Conservation (phyloP, 2,888 invertebrate species). For the Tineola bisselliella region DNA sequence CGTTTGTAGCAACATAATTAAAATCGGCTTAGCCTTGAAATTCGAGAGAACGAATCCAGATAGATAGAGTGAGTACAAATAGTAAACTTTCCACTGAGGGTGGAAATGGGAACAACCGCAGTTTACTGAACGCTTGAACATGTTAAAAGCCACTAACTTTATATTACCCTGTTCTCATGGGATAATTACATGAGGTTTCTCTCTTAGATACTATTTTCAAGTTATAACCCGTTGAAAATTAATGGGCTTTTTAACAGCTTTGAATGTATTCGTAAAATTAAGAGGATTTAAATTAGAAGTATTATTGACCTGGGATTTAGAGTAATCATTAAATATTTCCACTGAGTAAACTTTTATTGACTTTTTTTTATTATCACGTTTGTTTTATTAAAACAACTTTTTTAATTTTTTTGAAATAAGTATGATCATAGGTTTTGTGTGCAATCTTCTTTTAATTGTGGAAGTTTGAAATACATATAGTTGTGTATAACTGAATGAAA, state of each 20-base stretch:
- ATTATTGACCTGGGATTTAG: constrained; percentile 4
- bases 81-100: neutral
- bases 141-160: constrained; percentile 54
- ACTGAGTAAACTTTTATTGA: neutral
- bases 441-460: too few species aligned
- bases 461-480: neutral
- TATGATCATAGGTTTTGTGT: too few species aligned
- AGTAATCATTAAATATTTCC: neutral
- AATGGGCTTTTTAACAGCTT: constrained; percentile 8
- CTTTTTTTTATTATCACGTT: neutral
- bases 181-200: constrained; percentile 39
- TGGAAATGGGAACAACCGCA: constrained; percentile 36
- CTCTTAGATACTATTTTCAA: constrained; percentile 18
- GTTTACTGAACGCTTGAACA: constrained; percentile 51
- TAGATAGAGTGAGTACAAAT: neutral
- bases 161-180: constrained; percentile 41
- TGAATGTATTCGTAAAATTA: neutral
- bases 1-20: neutral
- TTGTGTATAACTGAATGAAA: neutral
- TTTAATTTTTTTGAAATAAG: too few species aligned
- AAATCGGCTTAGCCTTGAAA: neutral
- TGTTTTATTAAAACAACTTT: neutral
- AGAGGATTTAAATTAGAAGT: neutral
- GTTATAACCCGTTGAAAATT: constrained; percentile 7
- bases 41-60: neutral